These are phyloP conservation scores for Psettodes erumei DNA, from an alignment of 2,113 vertebrate species.

Conservation along the genomic window DNA sequence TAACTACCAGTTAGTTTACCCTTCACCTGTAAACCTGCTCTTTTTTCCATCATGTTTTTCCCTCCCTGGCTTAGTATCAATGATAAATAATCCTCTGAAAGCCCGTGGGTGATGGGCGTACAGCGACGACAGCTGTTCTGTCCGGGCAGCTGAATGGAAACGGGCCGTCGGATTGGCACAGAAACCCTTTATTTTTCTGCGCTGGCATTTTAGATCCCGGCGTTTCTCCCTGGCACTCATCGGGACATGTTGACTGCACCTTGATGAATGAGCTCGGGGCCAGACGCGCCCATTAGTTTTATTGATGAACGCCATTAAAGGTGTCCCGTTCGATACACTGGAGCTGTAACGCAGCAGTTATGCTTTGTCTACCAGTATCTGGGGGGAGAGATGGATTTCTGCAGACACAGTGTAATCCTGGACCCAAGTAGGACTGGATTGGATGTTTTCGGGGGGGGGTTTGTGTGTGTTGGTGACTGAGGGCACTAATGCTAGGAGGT, in stretches of 20 bases:
- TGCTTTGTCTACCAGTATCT: slow-evolving; percentile 27
- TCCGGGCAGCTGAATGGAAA: slow-evolving; percentile 33
- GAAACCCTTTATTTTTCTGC: not conserved
- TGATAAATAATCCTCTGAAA: slow-evolving; percentile 44
- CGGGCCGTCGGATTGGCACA: not conserved
- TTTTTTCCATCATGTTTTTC: not conserved
- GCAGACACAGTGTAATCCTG: slow-evolving; percentile 61
- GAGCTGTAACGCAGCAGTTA: slow-evolving; percentile 18
- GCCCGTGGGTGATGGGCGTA: slow-evolving; percentile 13
- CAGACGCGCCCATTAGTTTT: slow-evolving; percentile 7
- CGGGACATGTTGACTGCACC: not conserved
- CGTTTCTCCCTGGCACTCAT: not conserved
- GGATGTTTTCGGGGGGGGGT: slow-evolving; percentile 2
- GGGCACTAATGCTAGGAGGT: slow-evolving; percentile 43
- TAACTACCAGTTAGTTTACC: not conserved
- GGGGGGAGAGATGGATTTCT: slow-evolving; percentile 53
- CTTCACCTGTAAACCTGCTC: not conserved
- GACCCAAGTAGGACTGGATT: slow-evolving; percentile 38
- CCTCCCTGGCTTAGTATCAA: slow-evolving; percentile 17
- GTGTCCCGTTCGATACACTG: not conserved
- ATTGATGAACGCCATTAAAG: slow-evolving; percentile 11
- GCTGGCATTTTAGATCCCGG: not conserved
- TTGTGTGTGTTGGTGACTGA: slow-evolving; percentile 12
- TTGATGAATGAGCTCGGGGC: not conserved
- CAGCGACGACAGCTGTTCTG: slow-evolving; percentile 45